phyloP scores from a whole-genome alignment of 2,113 vertebrate genomes.

The Butorides virescens region DNA sequence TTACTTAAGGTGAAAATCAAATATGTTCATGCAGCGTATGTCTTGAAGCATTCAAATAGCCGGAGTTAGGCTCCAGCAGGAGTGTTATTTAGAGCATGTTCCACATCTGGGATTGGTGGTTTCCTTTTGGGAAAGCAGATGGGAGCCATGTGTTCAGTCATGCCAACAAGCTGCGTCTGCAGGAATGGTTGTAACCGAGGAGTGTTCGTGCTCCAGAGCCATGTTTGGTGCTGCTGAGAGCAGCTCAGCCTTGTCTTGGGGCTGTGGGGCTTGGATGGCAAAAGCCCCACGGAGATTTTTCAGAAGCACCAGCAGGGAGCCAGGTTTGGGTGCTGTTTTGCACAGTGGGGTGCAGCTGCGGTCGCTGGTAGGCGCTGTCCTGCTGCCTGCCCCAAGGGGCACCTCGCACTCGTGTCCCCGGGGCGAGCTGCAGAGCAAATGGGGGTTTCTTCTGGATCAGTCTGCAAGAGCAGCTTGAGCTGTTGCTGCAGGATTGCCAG shows the following conservation, averaged over 20 bases:
- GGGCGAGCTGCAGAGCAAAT: background rate
- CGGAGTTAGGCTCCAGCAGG: background rate
- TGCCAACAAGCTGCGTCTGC: background rate
- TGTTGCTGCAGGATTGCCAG: rapidly evolving
- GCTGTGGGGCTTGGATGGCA: too few species aligned
- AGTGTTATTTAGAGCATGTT: rapidly evolving
- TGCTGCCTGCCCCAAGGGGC: background rate
- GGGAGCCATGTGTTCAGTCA: rapidly evolving
- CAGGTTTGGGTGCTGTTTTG: background rate
- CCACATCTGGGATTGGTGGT: background rate
- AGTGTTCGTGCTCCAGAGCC: rapidly evolving
- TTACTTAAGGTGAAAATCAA: background rate
- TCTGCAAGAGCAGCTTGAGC: background rate
- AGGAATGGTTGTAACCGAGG: rapidly evolving
- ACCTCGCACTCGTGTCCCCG: rapidly evolving
- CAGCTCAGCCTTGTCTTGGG: background rate
- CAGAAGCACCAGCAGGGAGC: background rate
- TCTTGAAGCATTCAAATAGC: background rate
- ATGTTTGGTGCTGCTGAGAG: background rate
- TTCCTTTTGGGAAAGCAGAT: rapidly evolving
- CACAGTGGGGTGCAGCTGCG: background rate
- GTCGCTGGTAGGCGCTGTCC: background rate
- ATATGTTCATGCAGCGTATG: rapidly evolving
- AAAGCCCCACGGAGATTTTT: rapidly evolving
- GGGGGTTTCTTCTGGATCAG: background rate